phyloP scores from a whole-genome alignment of 1,140 invertebrate genomes.

The Ceratitis capitata region DNA sequence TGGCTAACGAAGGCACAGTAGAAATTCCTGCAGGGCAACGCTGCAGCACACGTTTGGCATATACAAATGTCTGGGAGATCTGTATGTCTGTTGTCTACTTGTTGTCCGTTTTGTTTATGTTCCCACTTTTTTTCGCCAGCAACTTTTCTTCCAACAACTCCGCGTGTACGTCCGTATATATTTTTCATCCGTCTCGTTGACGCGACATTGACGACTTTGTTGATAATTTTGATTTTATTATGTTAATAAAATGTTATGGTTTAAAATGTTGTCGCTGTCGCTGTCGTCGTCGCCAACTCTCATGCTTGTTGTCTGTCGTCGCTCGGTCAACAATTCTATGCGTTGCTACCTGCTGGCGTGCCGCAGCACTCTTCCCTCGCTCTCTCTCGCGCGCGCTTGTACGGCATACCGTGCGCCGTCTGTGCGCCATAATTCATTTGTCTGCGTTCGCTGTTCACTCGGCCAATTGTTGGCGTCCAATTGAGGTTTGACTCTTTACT shows the following conservation, averaged over 20 bases:
- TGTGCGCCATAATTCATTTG: conserved; percentile 64
- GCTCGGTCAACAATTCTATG: neutral
- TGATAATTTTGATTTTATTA: conserved; percentile 65
- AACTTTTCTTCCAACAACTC: neutral
- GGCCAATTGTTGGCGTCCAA: neutral
- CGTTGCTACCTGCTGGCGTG: neutral
- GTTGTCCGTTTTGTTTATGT: conserved; percentile 9
- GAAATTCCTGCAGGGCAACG: neutral
- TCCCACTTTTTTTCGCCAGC: neutral
- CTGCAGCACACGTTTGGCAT: neutral
- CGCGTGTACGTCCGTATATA: neutral
- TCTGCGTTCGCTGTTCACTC: conserved; percentile 61
- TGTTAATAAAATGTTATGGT: conserved; percentile 65
- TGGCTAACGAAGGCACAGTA: neutral
- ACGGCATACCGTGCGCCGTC: conserved; percentile 49
- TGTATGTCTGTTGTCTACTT: neutral
- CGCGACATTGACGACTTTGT: conserved; percentile 64
- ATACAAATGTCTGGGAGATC: neutral
- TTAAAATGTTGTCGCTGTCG: conserved; percentile 59
- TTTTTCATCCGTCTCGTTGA: conserved; percentile 22
- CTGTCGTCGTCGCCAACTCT: conserved; percentile 43
- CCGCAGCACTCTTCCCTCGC: neutral
- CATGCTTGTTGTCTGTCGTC: neutral
- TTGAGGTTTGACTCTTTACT: neutral
- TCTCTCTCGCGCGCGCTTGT: conserved; percentile 42